Conservation (phyloP, 2,888 invertebrate genomes). For the Halictus ligatus region DNA sequence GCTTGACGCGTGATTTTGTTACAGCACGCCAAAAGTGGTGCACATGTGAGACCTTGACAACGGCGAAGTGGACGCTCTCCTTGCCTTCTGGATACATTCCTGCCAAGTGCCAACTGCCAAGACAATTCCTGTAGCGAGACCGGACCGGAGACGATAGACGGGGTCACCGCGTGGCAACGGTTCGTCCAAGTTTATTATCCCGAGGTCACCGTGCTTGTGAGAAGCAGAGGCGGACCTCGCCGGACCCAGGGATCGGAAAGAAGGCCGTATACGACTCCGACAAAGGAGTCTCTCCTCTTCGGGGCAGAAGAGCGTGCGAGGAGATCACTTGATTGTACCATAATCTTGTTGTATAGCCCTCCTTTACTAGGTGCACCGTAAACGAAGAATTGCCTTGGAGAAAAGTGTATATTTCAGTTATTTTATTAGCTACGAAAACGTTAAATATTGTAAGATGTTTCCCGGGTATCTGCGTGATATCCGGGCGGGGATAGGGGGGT, state of each 20-base stretch:
- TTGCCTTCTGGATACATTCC: slow-evolving; percentile 80
- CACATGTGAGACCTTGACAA: slow-evolving; percentile 81
- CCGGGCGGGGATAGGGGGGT: background rate
- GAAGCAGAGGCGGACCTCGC: slow-evolving; percentile 5
- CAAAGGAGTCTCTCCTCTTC: slow-evolving; percentile 53
- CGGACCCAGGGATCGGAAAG: slow-evolving; percentile 15
- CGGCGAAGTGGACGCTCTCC: slow-evolving; percentile 59
- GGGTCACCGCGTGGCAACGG: slow-evolving; percentile 8
- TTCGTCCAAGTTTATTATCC: slow-evolving; percentile 24
- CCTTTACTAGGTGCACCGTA: slow-evolving; percentile 43
- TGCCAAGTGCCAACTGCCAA: slow-evolving; percentile 78
- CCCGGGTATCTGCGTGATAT: slow-evolving; percentile 29
- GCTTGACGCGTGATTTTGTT: slow-evolving; percentile 58
- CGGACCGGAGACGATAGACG: slow-evolving; percentile 20
- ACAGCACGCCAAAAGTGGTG: slow-evolving; percentile 83
- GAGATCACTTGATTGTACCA: slow-evolving; percentile 62
- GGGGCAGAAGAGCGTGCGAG: slow-evolving; percentile 44
- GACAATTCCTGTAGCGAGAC: slow-evolving; percentile 55
- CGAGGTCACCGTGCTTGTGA: slow-evolving; percentile 10
- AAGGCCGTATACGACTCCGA: slow-evolving; percentile 16
- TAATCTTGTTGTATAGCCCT: slow-evolving; percentile 66
- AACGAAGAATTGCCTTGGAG: slow-evolving; percentile 53
- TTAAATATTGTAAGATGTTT: slow-evolving; percentile 51
- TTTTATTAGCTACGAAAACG: slow-evolving; percentile 57
- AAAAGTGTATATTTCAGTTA: slow-evolving; percentile 54